These are phyloP conservation scores for Dione juno DNA, from an alignment of 2,888 invertebrate genomes.

Conservation along the genomic window DNA sequence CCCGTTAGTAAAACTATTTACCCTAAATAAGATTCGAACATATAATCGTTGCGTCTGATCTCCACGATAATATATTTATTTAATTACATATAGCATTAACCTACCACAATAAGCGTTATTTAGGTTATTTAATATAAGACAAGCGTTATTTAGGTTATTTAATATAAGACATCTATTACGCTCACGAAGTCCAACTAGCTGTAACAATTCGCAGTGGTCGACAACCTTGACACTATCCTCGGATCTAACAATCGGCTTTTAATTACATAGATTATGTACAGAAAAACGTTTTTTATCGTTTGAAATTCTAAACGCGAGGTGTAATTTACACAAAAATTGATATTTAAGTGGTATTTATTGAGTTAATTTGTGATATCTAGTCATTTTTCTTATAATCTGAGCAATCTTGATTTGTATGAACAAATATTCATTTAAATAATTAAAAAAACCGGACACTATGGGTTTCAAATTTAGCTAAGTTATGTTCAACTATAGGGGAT, in stretches of 20 bases:
- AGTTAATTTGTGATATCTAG: background rate
- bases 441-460: no score
- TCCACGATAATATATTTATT: background rate
- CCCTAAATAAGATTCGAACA: background rate
- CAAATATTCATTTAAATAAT: background rate
- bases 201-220: slow-evolving; percentile 23
- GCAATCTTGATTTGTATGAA: background rate
- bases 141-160: background rate
- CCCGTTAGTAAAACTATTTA: no score
- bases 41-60: background rate
- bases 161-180: slow-evolving; percentile 1
- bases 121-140: slow-evolving; percentile 1
- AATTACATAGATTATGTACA: slow-evolving; percentile 30
- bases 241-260: slow-evolving; percentile 24
- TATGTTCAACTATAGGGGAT: background rate
- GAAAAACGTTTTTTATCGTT: slow-evolving; percentile 11
- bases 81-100: background rate
- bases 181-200: background rate
- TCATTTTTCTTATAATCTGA: background rate
- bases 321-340: background rate
- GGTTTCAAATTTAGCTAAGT: background rate
- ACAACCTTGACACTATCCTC: slow-evolving; percentile 39
- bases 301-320: background rate
- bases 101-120: slow-evolving; percentile 9
- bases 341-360: slow-evolving; percentile 3